A percentile compares a stretch with the other conserved stretches of the same genome.
Evolutionary conservation across 1,140 invertebrate genomes (phyloP).

Genomic region (Holotrichia oblita): DNA sequence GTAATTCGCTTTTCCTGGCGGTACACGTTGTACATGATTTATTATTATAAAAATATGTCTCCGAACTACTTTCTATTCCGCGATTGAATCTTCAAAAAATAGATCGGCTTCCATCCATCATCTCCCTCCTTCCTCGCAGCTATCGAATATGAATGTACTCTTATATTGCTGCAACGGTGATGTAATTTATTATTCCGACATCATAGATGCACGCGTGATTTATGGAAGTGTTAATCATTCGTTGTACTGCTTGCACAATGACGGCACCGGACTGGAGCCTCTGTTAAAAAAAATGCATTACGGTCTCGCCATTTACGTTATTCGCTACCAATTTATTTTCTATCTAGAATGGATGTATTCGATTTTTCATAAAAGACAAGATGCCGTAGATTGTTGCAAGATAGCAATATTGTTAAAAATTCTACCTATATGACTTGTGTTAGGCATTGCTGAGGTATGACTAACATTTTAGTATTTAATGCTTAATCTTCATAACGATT

Average conservation of each 20-base stretch:
- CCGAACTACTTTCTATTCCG: constrained; percentile 22
- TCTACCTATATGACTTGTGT: too few relatives aligned
- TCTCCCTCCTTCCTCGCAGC: not conserved
- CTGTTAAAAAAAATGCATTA: constrained; percentile 2
- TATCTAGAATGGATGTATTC: not conserved
- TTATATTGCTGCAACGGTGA: not conserved
- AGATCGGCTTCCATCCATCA: constrained; percentile 27
- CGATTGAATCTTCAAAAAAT: constrained; percentile 30
- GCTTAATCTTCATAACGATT: too few relatives aligned
- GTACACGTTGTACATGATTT: constrained; percentile 18
- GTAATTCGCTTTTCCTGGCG: not conserved
- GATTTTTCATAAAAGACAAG: too few relatives aligned
- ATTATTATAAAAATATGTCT: constrained; percentile 29
- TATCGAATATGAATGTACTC: not conserved
- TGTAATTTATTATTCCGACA: constrained; percentile 24
- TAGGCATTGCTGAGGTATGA: too few relatives aligned
- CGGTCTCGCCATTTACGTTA: not conserved
- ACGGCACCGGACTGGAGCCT: not conserved
- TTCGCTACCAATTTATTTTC: not conserved
- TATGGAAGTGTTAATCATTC: constrained; percentile 28
- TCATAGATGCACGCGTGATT: constrained; percentile 20
- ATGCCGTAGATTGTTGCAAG: too few relatives aligned
- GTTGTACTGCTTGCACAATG: not conserved
- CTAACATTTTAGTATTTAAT: too few relatives aligned
- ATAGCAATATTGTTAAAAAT: too few relatives aligned